Evolutionary conservation across 2,888 invertebrate genomes (phyloP).

Genomic region (Chymomyza amoena): DNA sequence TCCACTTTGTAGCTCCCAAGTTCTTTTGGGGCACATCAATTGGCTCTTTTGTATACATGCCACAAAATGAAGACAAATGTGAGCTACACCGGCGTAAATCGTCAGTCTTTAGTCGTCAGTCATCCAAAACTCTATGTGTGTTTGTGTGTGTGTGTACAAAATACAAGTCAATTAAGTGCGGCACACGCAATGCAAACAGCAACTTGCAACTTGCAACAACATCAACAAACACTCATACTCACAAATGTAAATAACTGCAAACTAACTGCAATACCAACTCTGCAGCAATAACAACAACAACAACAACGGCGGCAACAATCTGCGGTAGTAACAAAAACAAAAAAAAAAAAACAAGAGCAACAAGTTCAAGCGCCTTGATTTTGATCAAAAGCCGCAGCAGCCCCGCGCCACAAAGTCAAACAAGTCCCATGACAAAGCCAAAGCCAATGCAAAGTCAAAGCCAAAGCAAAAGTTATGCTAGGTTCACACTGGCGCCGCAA

Average conservation of each 20-base stretch:
- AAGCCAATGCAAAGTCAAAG: not conserved
- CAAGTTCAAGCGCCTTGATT: slow-evolving; percentile 71
- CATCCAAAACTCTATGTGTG: not conserved
- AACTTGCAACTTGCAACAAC: slow-evolving; percentile 14
- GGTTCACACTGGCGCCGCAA: not conserved
- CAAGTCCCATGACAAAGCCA: slow-evolving; percentile 57
- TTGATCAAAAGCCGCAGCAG: slow-evolving; percentile 41
- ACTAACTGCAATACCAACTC: slow-evolving; percentile 59
- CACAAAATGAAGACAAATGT: too few species aligned
- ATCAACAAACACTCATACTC: slow-evolving; percentile 28
- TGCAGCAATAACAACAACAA: not conserved
- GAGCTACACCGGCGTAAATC: slow-evolving; percentile 7
- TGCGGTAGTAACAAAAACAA: slow-evolving; percentile 43
- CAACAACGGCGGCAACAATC: not conserved
- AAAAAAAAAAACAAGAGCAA: slow-evolving; percentile 61
- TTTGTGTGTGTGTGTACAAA: slow-evolving; percentile 17
- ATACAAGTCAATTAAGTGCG: slow-evolving; percentile 68
- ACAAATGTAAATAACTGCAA: slow-evolving; percentile 64
- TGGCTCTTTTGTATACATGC: too few species aligned
- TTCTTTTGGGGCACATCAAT: too few species aligned
- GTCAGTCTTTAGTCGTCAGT: not conserved
- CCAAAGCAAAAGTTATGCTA: slow-evolving; percentile 48
- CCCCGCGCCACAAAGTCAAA: slow-evolving; percentile 65
- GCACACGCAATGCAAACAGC: slow-evolving; percentile 20
- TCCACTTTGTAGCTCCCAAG: too few species aligned